Percentiles rank a stretch among this genome's conserved stretches.
phyloP scores from a whole-genome alignment of 2,113 vertebrate genomes.

The Nyctibius bracteatus region DNA sequence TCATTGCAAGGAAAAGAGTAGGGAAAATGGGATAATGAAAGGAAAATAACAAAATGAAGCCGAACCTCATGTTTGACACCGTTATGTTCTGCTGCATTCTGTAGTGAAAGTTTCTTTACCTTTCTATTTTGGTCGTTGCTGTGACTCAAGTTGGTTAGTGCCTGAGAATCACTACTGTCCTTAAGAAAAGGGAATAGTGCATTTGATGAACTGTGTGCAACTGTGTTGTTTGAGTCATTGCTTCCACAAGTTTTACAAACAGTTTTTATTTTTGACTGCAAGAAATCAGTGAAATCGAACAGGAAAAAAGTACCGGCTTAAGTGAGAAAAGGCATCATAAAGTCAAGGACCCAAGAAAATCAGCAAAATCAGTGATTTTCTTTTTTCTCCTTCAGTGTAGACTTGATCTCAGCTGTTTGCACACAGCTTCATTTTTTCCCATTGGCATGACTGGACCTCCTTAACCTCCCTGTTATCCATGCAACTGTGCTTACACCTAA shows the following conservation, averaged over 20 bases:
- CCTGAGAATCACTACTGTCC: neutral
- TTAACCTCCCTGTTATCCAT: neutral
- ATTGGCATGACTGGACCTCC: neutral
- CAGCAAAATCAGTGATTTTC: neutral
- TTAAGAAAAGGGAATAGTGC: neutral
- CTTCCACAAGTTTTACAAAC: neutral
- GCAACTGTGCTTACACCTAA: constrained; percentile 5
- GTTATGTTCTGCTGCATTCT: neutral
- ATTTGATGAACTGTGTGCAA: neutral
- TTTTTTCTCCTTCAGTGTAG: neutral
- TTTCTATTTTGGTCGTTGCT: neutral
- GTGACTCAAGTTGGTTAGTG: neutral
- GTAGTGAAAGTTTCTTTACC: neutral
- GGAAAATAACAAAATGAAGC: neutral
- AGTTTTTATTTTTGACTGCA: neutral
- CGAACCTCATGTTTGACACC: neutral
- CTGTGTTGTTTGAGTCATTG: neutral
- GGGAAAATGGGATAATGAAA: neutral
- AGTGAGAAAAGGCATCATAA: neutral
- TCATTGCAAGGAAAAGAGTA: neutral
- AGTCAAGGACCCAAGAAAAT: neutral
- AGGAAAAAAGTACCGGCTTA: neutral
- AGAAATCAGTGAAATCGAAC: neutral
- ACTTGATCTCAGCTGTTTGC: neutral
- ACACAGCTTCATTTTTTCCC: neutral